phyloP scores from a whole-genome alignment of 2,888 invertebrate genomes.

The Lasioglossum calceatum region DNA sequence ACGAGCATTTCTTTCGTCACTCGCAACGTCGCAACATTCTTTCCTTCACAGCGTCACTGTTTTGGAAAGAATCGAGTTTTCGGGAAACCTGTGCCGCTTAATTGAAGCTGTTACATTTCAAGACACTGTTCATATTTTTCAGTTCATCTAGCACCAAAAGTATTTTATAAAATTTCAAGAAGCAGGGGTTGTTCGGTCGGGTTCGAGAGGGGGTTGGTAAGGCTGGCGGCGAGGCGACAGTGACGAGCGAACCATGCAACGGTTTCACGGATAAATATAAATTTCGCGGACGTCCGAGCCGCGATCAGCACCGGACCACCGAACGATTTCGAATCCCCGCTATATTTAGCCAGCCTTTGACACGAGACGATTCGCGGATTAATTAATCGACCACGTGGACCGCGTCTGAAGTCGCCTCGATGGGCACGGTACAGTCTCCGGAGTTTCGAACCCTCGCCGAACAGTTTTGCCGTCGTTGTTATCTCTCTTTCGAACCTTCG shows the following conservation, averaged over 20 bases:
- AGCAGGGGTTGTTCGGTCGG: background rate
- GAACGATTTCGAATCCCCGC: conserved; percentile 36
- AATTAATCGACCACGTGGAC: conserved; percentile 27
- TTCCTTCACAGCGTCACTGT: too few species aligned
- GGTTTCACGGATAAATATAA: conserved; percentile 52
- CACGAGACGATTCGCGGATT: conserved; percentile 20
- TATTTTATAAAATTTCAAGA: too few species aligned
- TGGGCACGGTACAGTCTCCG: background rate
- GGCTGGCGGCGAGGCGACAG: conserved; percentile 25
- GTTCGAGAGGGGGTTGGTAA: background rate
- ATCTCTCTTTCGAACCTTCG: background rate
- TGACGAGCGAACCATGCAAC: conserved; percentile 35
- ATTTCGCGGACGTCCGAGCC: conserved; percentile 20
- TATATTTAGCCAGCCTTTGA: conserved; percentile 57
- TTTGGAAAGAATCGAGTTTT: too few species aligned
- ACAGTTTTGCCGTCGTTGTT: background rate
- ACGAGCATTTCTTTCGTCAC: too few species aligned
- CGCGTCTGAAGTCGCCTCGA: background rate
- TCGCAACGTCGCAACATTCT: too few species aligned
- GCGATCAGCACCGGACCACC: background rate
- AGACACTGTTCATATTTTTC: too few species aligned
- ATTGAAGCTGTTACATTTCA: too few species aligned
- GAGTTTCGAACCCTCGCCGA: background rate
- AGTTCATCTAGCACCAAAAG: too few species aligned
- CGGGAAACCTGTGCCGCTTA: too few species aligned